phyloP scores from a whole-genome alignment of 1,140 invertebrate species.

The Zaprionus capensis region DNA sequence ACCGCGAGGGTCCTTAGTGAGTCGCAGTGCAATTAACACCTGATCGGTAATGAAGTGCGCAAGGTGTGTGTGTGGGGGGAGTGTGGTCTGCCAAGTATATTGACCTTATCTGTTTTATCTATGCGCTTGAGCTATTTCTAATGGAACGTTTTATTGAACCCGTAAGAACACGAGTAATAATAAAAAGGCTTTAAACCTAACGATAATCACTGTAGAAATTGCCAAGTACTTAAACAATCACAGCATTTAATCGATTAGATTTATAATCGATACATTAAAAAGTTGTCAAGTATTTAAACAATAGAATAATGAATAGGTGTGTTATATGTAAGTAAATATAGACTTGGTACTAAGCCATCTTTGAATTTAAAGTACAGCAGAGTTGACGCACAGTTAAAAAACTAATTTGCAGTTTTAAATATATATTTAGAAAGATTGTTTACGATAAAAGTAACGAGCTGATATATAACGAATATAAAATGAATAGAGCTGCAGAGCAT shows the following conservation, averaged over 20 bases:
- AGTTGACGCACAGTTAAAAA: too few species aligned
- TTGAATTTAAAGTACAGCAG: too few species aligned
- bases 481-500: too few species aligned
- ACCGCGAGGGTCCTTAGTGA: constrained; percentile 42
- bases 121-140: background rate
- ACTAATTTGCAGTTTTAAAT: too few species aligned
- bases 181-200: background rate
- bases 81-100: constrained; percentile 13
- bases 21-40: constrained; percentile 70
- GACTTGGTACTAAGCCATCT: too few species aligned
- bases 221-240: background rate
- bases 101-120: constrained; percentile 10
- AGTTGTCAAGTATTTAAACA: too few species aligned
- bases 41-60: constrained; percentile 67
- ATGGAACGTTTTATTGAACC: background rate
- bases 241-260: background rate
- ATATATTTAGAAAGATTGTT: too few species aligned
- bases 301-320: too few species aligned
- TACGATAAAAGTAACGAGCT: too few species aligned
- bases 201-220: background rate
- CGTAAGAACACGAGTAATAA: background rate
- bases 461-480: too few species aligned
- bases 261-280: background rate
- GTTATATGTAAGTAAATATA: too few species aligned
- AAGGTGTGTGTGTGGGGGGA: constrained; percentile 6